Evolutionary conservation across 1,140 invertebrate species (phyloP).

Genomic region (Geopemphigus sp.): DNA sequence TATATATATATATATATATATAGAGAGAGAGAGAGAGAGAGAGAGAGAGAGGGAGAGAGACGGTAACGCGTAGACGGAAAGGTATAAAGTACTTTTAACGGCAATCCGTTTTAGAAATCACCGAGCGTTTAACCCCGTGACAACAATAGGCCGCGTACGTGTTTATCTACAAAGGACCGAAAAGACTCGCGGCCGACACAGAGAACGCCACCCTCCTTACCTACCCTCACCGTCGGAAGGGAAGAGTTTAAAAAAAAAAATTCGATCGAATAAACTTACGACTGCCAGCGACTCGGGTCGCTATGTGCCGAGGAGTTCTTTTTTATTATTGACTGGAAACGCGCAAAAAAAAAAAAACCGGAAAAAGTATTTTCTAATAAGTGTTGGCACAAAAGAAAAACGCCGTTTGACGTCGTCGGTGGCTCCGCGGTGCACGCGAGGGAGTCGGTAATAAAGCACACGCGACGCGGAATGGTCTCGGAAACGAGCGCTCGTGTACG

Average conservation of each 20-base stretch:
- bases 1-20: too few species aligned
- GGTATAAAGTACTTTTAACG: constrained; percentile 22
- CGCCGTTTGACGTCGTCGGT: constrained; percentile 22
- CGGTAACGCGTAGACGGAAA: too few species aligned
- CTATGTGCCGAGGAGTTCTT: constrained; percentile 7
- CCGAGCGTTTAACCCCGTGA: constrained; percentile 21
- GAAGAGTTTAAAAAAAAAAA: background rate
- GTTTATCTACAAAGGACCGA: constrained; percentile 26
- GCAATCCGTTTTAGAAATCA: constrained; percentile 28
- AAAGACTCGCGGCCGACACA: background rate
- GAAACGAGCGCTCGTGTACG: constrained; percentile 2
- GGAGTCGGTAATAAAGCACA: background rate
- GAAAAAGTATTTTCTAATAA: constrained; percentile 31
- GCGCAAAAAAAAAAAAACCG: too few species aligned
- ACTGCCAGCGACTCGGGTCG: background rate
- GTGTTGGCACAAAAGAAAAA: constrained; percentile 28
- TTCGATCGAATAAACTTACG: constrained; percentile 37
- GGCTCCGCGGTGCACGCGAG: background rate
- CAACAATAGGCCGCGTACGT: constrained; percentile 26
- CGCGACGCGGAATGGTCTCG: background rate
- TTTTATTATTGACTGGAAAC: constrained; percentile 14
- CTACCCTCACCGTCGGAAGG: too few species aligned
- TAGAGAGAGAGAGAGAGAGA: too few species aligned
- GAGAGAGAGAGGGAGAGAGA: too few species aligned
- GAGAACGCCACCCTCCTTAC: too few species aligned